Evolutionary conservation across 2,113 vertebrate genomes (phyloP), one percentile per base, ranked within the genome.

Genomic region (Phyllostomus discolor): DNA sequence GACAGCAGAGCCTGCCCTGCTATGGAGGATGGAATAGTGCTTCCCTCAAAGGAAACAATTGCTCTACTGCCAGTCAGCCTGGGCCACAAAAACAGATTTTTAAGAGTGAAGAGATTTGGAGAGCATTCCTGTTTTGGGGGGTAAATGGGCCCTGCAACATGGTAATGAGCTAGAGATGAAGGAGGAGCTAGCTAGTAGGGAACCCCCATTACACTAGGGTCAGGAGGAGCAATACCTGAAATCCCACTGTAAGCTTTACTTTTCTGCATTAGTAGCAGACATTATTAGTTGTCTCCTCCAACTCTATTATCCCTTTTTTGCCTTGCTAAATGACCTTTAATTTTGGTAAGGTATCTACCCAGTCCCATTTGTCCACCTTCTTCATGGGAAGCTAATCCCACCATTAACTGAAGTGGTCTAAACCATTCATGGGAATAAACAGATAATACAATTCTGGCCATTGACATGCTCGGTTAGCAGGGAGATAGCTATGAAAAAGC

Each of bases 211-310:
- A 14, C 28, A 54, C 6, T 6, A 20, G 26, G 4, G 7, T 10
- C 26, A 35, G 22, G 22, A 69, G 8, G 33, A 52, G 64, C 35
- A 24, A 46, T 9, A 26, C 22, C 5, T 17, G 28, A 85, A 82
- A 17, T 10, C 4, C 54, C 14, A 4, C 38, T 72, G 17, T 7
- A 24, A 81, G 28, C 3, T 64, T 52, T 38, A 26, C 19, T 52
- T 87, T 48, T 28, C 90, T 69, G 33, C 16, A 17, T 75, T 52
- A 24, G 41, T 24, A 73, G 69, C 41, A 83, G 54, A 50, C n/a
- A 15, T n/a, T 33, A 10, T 0, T 24, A 19, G 48, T 31, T 24
- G 1, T 41, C 1, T 50, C 0, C 26, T 26, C 8, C n/a, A 46
- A 31, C 28, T 88, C 14, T 31, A 11, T n/a, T 41, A 1, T 41